Evolutionary conservation across 1,140 invertebrate genomes (phyloP), one percentile per base, ranked within the genome.

Genomic region (Plodia interpunctella): DNA sequence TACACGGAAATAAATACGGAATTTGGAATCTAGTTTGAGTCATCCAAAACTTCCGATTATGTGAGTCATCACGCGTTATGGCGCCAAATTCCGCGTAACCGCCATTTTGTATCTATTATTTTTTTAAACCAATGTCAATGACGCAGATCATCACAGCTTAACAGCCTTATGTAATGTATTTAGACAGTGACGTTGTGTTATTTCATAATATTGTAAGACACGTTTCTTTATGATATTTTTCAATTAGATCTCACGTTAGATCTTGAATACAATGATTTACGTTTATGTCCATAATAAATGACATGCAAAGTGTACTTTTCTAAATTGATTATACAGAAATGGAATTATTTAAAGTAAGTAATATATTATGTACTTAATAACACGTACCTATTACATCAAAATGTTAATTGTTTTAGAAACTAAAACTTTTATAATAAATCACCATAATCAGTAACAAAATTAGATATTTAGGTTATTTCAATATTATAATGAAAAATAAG

Each of bases 21-120:
- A 59, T 58, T 57, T 49, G 13, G n/a, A 55, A 59, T 58, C 60
- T 49, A 17, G 57, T 61, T 69, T 61, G 67, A 61, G 63, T 65
- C 60, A 65, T 55, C 53, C n/a, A n/a, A 56, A 53, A 53, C 51
- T 53, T 53, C 51, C 51, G 51, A 53, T 53, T 53, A 10, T 25
- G 21, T 70, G 65, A 70, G 18, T 70, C 68, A 70, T 18, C 21
- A 3, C 59, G 20, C 9, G 17, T 67, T 44, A 17, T 63, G 62
- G 68, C 65, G 65, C 68, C 62, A 67, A 70, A 59, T 53, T 53
- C 51, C 8, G 8, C 8, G 13, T 13, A 21, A n/a, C 20, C 49
- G 64, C 63, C 67, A 66, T 70, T n/a, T 70, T 69, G 35, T 52
- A 44, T 62, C 57, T 15, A 5, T 56, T 52, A 49, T 18, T 57